phyloP scores from a whole-genome alignment of 2,797 vertebrate species.

The Xenentodon cancila region DNA sequence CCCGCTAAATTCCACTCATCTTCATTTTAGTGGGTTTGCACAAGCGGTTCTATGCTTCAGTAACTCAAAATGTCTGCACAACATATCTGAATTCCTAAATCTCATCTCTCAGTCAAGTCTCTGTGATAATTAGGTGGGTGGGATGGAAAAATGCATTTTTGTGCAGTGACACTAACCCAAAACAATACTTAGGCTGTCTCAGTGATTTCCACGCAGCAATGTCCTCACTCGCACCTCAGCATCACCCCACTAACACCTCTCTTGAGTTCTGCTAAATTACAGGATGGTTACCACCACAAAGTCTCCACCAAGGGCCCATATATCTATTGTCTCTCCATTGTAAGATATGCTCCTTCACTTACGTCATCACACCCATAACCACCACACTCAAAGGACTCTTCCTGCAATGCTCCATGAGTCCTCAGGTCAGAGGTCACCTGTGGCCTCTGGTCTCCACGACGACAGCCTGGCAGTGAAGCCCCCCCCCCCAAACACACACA shows the following conservation, averaged over 20 bases:
- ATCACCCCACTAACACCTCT: slow-evolving; percentile 30
- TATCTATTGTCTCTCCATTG: slow-evolving; percentile 54
- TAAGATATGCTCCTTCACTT: slow-evolving; percentile 45
- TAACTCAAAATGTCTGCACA: not conserved
- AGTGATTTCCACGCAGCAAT: slow-evolving; percentile 30
- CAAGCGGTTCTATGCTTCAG: not conserved
- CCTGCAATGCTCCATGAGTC: slow-evolving; percentile 55
- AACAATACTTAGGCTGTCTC: slow-evolving; percentile 58
- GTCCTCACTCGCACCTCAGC: slow-evolving; percentile 19
- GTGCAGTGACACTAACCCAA: slow-evolving; percentile 44
- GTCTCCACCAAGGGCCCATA: slow-evolving; percentile 39
- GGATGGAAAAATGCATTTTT: slow-evolving; percentile 48
- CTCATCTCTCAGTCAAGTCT: slow-evolving; percentile 24
- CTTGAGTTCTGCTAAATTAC: slow-evolving; percentile 37
- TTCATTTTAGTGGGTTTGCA: no score
- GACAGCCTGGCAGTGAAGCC: slow-evolving; percentile 65
- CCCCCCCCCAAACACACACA: slow-evolving; percentile 18
- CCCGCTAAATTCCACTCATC: no score
- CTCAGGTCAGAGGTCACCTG: slow-evolving; percentile 78
- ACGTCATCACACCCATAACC: slow-evolving; percentile 58
- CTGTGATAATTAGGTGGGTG: slow-evolving; percentile 23
- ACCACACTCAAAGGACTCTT: slow-evolving; percentile 52
- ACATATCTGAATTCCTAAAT: slow-evolving; percentile 2
- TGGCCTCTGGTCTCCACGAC: slow-evolving; percentile 83
- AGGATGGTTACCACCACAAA: slow-evolving; percentile 26